Evolutionary conservation across 2,113 vertebrate genomes (phyloP).

Genomic region (Mixornis gularis): DNA sequence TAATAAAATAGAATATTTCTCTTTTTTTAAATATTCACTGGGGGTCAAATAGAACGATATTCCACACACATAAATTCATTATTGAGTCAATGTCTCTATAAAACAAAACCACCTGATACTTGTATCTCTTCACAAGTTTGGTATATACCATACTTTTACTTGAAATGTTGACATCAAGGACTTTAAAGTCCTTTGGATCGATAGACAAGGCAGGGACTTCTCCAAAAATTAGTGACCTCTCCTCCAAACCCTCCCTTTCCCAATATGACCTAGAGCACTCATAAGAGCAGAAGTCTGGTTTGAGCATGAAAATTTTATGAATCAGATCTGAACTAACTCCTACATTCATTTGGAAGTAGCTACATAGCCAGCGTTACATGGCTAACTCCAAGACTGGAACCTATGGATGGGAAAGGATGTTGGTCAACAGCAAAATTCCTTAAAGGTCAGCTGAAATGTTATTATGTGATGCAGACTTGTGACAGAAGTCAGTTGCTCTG

Average conservation of each 20-base stretch:
- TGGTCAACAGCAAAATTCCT: background rate
- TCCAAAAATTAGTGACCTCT: background rate
- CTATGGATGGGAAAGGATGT: background rate
- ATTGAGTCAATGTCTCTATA: constrained; percentile 17
- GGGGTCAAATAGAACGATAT: background rate
- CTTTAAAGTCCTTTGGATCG: background rate
- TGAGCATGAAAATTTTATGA: background rate
- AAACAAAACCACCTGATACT: constrained; percentile 36
- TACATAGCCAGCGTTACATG: background rate
- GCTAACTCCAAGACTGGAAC: background rate
- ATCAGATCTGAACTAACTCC: background rate
- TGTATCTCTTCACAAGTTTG: constrained; percentile 28
- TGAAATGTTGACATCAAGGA: constrained; percentile 9
- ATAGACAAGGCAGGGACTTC: background rate
- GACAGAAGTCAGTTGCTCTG: background rate
- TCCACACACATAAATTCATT: background rate
- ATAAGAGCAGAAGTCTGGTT: background rate
- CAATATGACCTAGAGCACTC: background rate
- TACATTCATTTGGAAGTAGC: background rate
- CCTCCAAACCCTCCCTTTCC: background rate
- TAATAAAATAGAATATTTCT: background rate
- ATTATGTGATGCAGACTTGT: background rate
- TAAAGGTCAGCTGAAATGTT: background rate
- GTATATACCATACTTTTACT: background rate
- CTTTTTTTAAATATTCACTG: background rate